Conservation (phyloP, 2,797 vertebrate species). For the Yasuhikotakia modesta region DNA sequence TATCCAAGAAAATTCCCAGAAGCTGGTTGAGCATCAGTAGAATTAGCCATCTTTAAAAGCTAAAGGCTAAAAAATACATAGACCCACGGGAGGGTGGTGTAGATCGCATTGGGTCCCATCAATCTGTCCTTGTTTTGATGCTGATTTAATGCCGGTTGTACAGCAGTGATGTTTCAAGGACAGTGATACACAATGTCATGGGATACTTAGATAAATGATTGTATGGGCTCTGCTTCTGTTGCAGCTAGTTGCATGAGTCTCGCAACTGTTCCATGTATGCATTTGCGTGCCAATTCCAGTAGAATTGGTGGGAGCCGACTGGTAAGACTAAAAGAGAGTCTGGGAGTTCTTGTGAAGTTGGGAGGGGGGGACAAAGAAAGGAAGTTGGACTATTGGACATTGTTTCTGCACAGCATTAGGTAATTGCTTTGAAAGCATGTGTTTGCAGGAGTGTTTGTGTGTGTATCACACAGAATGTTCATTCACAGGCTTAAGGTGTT, state of each 20-base stretch:
- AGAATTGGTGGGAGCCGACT: slow-evolving; percentile 55
- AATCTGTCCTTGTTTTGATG: slow-evolving; percentile 51
- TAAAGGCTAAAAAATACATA: slow-evolving; percentile 7
- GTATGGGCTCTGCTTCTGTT: not conserved
- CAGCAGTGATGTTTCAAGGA: slow-evolving; percentile 4
- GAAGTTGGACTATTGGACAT: slow-evolving; percentile 81
- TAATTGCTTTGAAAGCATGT: slow-evolving; percentile 66
- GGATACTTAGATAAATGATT: slow-evolving; percentile 12
- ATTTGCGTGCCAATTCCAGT: slow-evolving; percentile 69
- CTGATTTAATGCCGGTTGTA: slow-evolving; percentile 28
- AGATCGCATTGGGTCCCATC: slow-evolving; percentile 44
- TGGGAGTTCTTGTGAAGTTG: slow-evolving; percentile 76
- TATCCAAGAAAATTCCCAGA: slow-evolving; percentile 46
- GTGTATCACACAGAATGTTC: slow-evolving; percentile 59
- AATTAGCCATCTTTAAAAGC: slow-evolving; percentile 9
- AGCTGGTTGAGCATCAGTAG: slow-evolving; percentile 17
- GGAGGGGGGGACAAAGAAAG: slow-evolving; percentile 79
- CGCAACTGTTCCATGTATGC: slow-evolving; percentile 9
- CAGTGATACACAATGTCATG: not conserved
- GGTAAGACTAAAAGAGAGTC: slow-evolving; percentile 71
- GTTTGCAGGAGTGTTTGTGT: slow-evolving; percentile 49
- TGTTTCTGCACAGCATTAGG: slow-evolving; percentile 77
- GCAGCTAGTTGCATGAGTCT: not conserved
- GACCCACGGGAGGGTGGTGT: slow-evolving; percentile 65
- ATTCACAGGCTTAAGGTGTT: slow-evolving; percentile 66